phyloP scores from a whole-genome alignment of 2,113 vertebrate species.

The Saguinus imperator region DNA sequence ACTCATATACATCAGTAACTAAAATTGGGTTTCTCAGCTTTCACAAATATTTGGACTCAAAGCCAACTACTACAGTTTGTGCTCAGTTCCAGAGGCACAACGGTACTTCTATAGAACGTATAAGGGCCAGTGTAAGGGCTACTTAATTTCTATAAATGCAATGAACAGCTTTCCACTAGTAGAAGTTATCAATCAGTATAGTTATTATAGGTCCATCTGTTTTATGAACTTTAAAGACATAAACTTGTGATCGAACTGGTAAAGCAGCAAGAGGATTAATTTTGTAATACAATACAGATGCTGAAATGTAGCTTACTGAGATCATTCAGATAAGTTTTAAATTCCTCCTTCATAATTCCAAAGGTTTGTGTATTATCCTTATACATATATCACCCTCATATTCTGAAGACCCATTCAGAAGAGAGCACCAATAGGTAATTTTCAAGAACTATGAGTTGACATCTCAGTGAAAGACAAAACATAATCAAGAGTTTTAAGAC shows the following conservation, averaged over 20 bases:
- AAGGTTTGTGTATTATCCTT: conserved; percentile 64
- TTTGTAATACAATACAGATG: conserved; percentile 43
- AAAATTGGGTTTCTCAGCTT: conserved; percentile 36
- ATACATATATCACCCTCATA: conserved; percentile 27
- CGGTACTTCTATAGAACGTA: not conserved
- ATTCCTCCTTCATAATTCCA: conserved; percentile 63
- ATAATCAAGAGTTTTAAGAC: not conserved
- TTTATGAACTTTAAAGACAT: conserved; percentile 57
- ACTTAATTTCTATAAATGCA: conserved; percentile 12
- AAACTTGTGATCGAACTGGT: not conserved
- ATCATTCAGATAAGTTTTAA: not conserved
- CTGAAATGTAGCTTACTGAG: conserved; percentile 17
- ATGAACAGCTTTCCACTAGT: not conserved
- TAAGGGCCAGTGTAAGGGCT: not conserved
- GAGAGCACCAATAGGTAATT: conserved; percentile 18
- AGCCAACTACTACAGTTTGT: conserved; percentile 14
- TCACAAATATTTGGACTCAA: conserved; percentile 38
- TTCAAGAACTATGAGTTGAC: not conserved
- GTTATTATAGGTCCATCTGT: not conserved
- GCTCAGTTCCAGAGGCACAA: conserved; percentile 24
- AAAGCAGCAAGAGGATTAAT: not conserved
- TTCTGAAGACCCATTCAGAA: conserved; percentile 14
- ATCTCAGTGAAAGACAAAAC: not conserved
- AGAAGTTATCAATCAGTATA: not conserved
- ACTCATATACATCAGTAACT: not conserved